Conservation (phyloP, 2,888 invertebrate genomes). For the Drosophila ezoana region DNA sequence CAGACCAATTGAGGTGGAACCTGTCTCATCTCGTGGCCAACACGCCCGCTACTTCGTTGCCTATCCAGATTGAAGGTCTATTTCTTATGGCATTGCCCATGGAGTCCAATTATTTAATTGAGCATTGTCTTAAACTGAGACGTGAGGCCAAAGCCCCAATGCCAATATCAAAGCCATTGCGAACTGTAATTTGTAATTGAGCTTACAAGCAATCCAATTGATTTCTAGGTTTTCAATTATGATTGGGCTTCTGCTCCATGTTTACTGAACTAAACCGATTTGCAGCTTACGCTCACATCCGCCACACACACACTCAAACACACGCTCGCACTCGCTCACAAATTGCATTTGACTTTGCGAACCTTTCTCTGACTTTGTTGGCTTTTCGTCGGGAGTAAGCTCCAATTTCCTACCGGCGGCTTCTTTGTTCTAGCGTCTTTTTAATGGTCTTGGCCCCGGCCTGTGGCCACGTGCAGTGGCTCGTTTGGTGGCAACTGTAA, state of each 20-base stretch:
- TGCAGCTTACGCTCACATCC: conserved; percentile 32
- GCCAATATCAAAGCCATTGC: conserved; percentile 47
- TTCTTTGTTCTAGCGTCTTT: conserved; percentile 60
- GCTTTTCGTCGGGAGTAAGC: conserved; percentile 43
- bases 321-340: neutral
- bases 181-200: conserved; percentile 32
- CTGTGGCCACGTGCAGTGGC: conserved; percentile 62
- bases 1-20: too few relatives aligned
- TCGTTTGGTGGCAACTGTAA: conserved; percentile 41
- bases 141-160: conserved; percentile 27
- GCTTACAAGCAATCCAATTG: conserved; percentile 38
- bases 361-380: conserved; percentile 31
- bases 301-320: neutral
- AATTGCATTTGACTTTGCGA: conserved; percentile 33
- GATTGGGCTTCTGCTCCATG: conserved; percentile 32
- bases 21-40: too few relatives aligned
- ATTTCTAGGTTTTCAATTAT: conserved; percentile 48
- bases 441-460: conserved; percentile 46
- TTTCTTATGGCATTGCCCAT: conserved; percentile 12
- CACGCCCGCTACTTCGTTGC: too few relatives aligned
- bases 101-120: conserved; percentile 37
- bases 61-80: neutral
- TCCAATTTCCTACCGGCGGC: conserved; percentile 64
- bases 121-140: conserved; percentile 4
- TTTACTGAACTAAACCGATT: conserved; percentile 44